Conservation (phyloP, 64 coral and sea anemone genomes). For the Orbicella faveolata region DNA sequence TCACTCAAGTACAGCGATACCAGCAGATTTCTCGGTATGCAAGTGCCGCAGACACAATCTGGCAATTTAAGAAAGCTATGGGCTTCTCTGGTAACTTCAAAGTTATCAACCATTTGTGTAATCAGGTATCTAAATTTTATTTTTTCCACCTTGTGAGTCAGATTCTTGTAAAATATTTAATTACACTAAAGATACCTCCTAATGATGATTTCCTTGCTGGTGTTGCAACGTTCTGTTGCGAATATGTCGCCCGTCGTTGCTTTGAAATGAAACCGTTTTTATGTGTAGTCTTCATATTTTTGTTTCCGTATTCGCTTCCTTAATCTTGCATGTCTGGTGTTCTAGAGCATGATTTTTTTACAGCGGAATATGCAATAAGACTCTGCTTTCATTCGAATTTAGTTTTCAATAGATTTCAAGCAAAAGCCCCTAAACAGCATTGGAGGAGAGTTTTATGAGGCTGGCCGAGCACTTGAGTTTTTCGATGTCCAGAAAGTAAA, state of each 20-base stretch:
- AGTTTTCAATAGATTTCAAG: constrained; percentile 29
- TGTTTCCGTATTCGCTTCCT: too few relatives aligned
- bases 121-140: constrained; percentile 31
- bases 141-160: too few relatives aligned
- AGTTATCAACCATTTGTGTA: constrained; percentile 51
- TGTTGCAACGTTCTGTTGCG: too few relatives aligned
- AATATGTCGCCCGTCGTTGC: too few relatives aligned
- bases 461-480: constrained; percentile 2
- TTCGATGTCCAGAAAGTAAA: constrained; percentile 27
- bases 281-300: too few relatives aligned
- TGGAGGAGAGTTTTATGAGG: constrained; percentile 3
- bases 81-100: constrained; percentile 49
- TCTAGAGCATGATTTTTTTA: too few relatives aligned
- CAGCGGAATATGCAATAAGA: too few relatives aligned
- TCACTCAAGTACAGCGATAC: constrained; percentile 28
- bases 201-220: too few relatives aligned
- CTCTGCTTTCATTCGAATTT: neutral
- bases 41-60: constrained; percentile 53
- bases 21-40: constrained; percentile 26
- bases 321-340: too few relatives aligned
- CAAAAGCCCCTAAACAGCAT: constrained; percentile 36
- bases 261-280: too few relatives aligned
- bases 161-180: too few relatives aligned
- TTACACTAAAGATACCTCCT: too few relatives aligned
- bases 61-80: constrained; percentile 64